Conservation (phyloP, 1,140 invertebrate species). For the Zaprionus ornatus region DNA sequence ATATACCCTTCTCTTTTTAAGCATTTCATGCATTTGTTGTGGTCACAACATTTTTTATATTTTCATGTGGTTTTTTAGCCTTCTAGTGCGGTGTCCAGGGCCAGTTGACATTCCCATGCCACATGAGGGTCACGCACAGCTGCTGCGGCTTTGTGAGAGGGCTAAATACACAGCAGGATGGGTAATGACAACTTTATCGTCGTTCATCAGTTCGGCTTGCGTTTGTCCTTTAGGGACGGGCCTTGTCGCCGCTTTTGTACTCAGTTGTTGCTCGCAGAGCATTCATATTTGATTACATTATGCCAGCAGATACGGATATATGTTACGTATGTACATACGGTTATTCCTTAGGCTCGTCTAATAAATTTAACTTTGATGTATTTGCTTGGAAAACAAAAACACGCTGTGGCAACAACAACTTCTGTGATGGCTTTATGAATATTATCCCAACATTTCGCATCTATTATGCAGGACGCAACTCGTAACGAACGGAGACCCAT, state of each 20-base stretch:
- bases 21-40: constrained; percentile 10
- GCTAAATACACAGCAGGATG: constrained; percentile 41
- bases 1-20: background rate
- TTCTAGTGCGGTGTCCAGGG: constrained; percentile 4
- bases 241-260: constrained; percentile 31
- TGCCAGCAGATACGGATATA: background rate
- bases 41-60: constrained; percentile 23
- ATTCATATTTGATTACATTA: constrained; percentile 39
- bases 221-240: constrained; percentile 9
- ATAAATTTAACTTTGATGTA: constrained; percentile 52
- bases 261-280: background rate
- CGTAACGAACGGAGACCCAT: background rate
- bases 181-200: constrained; percentile 60
- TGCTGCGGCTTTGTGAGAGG: constrained; percentile 7
- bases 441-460: constrained; percentile 37
- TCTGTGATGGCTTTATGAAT: constrained; percentile 37
- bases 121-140: background rate
- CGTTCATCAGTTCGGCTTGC: constrained; percentile 42
- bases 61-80: constrained; percentile 17
- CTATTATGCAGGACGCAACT: constrained; percentile 38
- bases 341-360: constrained; percentile 30
- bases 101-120: background rate
- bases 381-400: constrained; percentile 17
- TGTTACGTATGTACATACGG: constrained; percentile 26
- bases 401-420: constrained; percentile 3